Percentiles rank a stretch among this genome's conserved stretches.
Evolutionary conservation across 2,113 vertebrate genomes (phyloP).

Genomic region (Elephas maximus): DNA sequence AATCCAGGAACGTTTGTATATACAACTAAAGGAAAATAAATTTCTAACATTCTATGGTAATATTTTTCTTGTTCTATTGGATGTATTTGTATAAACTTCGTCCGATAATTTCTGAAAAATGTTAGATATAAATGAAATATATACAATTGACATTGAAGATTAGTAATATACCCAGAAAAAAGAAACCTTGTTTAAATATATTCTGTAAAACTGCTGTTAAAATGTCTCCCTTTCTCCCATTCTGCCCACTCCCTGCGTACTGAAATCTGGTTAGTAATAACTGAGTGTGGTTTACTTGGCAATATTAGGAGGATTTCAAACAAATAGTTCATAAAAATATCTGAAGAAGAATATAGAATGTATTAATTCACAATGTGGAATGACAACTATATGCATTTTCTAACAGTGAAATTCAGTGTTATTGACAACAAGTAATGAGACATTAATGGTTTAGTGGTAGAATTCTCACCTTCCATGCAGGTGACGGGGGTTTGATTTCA

Average conservation of each 20-base stretch:
- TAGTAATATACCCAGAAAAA: background rate
- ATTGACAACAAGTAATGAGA: background rate
- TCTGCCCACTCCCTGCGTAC: background rate
- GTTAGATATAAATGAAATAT: background rate
- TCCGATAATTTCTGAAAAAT: background rate
- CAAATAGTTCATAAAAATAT: background rate
- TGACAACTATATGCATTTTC: background rate
- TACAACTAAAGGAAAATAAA: background rate
- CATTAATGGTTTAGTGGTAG: no score
- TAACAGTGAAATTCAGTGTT: background rate
- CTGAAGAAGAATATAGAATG: background rate
- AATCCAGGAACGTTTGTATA: background rate
- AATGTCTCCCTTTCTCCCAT: background rate
- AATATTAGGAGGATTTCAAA: background rate
- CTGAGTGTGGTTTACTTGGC: background rate
- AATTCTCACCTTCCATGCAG: no score
- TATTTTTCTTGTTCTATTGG: background rate
- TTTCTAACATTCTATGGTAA: background rate
- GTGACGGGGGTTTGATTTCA: no score
- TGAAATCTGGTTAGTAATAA: background rate
- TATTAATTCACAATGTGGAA: background rate
- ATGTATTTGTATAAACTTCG: background rate
- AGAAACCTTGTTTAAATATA: background rate
- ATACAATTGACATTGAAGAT: background rate
- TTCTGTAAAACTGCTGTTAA: background rate